Evolutionary conservation across 1,140 invertebrate genomes (phyloP), one percentile per base, ranked within the genome.

Genomic region (Panagrolaimus sp.): DNA sequence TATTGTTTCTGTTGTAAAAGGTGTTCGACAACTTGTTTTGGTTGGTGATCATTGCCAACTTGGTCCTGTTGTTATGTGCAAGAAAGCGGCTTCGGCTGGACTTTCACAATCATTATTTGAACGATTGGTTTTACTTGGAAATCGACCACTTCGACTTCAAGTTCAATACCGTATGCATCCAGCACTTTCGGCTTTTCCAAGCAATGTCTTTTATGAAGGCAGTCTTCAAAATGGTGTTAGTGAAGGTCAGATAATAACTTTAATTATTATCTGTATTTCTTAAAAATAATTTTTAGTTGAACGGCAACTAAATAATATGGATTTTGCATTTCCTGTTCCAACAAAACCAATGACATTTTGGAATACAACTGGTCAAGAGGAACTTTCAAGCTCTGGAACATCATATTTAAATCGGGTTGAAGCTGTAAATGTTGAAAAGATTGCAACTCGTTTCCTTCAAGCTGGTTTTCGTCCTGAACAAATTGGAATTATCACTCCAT

Each of bases 331-430:
- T 94, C 96, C 96, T 0, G 89, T 91, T 63, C 88, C 89, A 0
- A 94, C 98, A 72, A 90, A 95, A 70, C 96, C 96, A 0, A 97
- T 98, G 93, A 96, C 99, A 85, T 99, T 99, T 84, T 93, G 96
- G 76, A 93, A 96, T 0, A 97, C 94, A 0, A 78, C 84, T 82
- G 96, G 96, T 0, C 93, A 97, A 83, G 96, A 99, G 84, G 96
- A 99, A 86, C 98, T 99, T 26, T 93, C 94, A 12, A 93, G 93
- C 0, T 95, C 92, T 2, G 96, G 96, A 38, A 99, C 96, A 0
- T 98, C 95, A 1, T 99, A 98, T 84, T 86, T 99, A 10, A 99
- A 99, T 85, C 84, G 96, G 72, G 98, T 96, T 0, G 96, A 99
- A 85, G 96, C 96, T 0, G 90, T 94, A 0, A 96, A 96, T 84